Evolutionary conservation across 2,113 vertebrate genomes (phyloP).

Genomic region (Laterallus jamaicensis): DNA sequence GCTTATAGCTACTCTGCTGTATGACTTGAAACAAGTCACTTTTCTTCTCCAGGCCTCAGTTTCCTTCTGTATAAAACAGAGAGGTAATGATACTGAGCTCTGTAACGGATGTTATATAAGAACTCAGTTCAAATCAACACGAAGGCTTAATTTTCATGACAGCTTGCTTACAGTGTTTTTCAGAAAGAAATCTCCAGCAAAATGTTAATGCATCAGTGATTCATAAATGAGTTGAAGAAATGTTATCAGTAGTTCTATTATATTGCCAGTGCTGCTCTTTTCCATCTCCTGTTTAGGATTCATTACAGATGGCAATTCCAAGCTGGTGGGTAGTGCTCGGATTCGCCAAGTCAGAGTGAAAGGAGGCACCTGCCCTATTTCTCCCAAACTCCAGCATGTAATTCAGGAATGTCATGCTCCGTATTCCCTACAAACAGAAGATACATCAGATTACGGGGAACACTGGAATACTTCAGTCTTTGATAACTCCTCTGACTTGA

Average conservation of each 20-base stretch:
- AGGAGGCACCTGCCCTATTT: slow-evolving; percentile 77
- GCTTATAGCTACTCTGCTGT: background rate
- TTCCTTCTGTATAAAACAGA: background rate
- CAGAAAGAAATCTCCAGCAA: background rate
- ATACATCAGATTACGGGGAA: slow-evolving; percentile 80
- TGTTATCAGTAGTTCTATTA: background rate
- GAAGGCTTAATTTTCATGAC: background rate
- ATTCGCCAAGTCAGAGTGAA: slow-evolving; percentile 90
- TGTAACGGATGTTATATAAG: background rate
- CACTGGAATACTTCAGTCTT: slow-evolving; percentile 76
- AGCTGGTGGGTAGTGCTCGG: slow-evolving; percentile 87
- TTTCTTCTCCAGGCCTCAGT: background rate
- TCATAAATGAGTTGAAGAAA: background rate
- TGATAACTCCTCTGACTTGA: slow-evolving; percentile 58
- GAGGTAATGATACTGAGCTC: background rate
- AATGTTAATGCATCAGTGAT: background rate
- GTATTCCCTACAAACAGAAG: slow-evolving; percentile 88
- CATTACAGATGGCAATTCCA: slow-evolving; percentile 94
- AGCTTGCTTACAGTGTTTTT: background rate
- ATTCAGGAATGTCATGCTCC: slow-evolving; percentile 74
- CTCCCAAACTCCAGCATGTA: slow-evolving; percentile 66
- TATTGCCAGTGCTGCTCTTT: background rate
- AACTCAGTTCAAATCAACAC: background rate
- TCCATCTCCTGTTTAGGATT: slow-evolving; percentile 79
- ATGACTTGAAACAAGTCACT: background rate